Evolutionary conservation across 2,888 invertebrate species (phyloP).

Genomic region (Hylaea fasciaria): DNA sequence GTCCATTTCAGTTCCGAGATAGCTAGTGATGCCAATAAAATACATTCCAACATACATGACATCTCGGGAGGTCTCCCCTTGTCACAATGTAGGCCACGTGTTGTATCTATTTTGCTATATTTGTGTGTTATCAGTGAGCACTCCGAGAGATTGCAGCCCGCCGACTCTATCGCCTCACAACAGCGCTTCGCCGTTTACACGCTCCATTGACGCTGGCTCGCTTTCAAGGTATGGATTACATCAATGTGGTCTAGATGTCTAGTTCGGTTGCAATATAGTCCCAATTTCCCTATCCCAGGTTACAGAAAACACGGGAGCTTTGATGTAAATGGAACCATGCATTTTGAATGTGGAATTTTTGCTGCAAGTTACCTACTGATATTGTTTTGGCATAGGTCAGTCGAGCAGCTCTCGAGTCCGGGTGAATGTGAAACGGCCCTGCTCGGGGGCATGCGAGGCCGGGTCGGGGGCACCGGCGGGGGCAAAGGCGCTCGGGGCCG

Average conservation of each 20-base stretch:
- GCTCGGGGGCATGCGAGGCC: constrained; percentile 75
- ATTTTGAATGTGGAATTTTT: too few relatives aligned
- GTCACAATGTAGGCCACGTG: neutral
- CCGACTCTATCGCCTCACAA: constrained; percentile 93
- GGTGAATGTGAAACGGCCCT: constrained; percentile 88
- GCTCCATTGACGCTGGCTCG: constrained; percentile 88
- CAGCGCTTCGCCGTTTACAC: constrained; percentile 88
- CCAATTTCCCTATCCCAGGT: too few relatives aligned
- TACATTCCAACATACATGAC: too few relatives aligned
- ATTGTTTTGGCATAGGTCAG: constrained; percentile 80
- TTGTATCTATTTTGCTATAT: constrained; percentile 2
- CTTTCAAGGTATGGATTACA: constrained; percentile 83
- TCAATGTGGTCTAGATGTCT: neutral
- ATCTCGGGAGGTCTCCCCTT: neutral
- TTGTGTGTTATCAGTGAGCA: constrained; percentile 84
- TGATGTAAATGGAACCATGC: too few relatives aligned
- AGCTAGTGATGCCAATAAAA: too few relatives aligned
- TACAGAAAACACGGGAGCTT: too few relatives aligned
- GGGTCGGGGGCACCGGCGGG: constrained; percentile 48
- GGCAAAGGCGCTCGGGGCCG: constrained; percentile 84
- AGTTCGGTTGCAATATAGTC: too few relatives aligned
- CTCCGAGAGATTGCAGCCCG: constrained; percentile 93
- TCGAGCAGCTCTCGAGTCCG: constrained; percentile 93
- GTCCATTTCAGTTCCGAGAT: too few relatives aligned
- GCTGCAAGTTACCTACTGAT: too few relatives aligned